Evolutionary conservation across 2,797 vertebrate genomes (phyloP).

Genomic region (Falco naumanni): DNA sequence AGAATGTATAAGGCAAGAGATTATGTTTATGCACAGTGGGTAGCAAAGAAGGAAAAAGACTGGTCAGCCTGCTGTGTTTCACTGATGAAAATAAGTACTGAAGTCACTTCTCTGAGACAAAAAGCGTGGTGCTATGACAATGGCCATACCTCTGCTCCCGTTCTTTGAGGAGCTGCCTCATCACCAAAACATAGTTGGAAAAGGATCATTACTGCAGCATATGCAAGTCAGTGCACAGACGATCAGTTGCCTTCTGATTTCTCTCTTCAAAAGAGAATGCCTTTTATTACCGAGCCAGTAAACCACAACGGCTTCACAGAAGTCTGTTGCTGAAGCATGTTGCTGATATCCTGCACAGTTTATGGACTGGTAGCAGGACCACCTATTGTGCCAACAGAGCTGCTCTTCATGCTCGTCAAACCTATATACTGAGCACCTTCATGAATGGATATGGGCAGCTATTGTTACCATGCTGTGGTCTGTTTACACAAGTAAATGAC

Average conservation of each 20-base stretch:
- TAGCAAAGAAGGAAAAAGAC: neutral
- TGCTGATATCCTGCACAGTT: neutral
- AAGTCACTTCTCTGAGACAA: neutral
- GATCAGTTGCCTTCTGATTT: neutral
- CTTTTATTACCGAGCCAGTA: neutral
- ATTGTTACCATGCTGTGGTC: neutral
- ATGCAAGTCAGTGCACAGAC: neutral
- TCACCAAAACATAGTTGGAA: neutral
- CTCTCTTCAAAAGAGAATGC: neutral
- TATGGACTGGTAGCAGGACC: neutral
- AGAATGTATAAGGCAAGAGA: neutral
- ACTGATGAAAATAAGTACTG: neutral
- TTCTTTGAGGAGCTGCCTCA: neutral
- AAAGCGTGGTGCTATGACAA: neutral
- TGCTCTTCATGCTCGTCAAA: neutral
- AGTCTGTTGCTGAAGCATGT: neutral
- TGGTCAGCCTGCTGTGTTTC: neutral
- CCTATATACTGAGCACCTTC: neutral
- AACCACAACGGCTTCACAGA: neutral
- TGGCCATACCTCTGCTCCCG: neutral
- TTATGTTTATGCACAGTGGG: neutral
- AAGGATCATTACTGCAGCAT: neutral
- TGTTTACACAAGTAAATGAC: neutral
- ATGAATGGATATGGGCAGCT: neutral
- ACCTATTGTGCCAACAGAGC: neutral